These are phyloP conservation scores for Sylvilagus floridanus DNA, from an alignment of 2,797 vertebrate species.

Conservation along the genomic window DNA sequence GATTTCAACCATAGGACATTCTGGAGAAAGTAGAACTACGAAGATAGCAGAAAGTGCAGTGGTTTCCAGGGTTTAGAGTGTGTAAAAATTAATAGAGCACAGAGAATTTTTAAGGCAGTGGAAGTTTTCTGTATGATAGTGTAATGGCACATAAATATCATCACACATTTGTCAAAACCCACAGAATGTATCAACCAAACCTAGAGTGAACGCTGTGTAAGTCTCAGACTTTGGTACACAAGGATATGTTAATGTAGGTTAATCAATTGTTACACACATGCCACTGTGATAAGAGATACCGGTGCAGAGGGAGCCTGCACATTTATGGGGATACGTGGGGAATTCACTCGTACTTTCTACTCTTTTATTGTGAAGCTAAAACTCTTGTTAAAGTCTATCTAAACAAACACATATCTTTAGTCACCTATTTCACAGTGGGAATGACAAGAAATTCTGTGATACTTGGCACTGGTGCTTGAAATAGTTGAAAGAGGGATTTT, in stretches of 20 bases:
- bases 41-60: not conserved
- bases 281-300: no score
- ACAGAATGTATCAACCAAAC: not conserved
- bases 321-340: no score
- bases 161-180: not conserved
- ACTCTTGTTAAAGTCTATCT: not conserved
- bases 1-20: not conserved
- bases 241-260: no score
- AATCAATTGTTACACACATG: no score
- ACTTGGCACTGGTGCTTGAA: not conserved
- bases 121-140: not conserved
- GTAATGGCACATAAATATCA: not conserved
- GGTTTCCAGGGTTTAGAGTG: not conserved
- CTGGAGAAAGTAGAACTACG: not conserved
- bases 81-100: not conserved
- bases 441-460: not conserved
- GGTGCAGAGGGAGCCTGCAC: not conserved
- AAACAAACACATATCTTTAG: not conserved
- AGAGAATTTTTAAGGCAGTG: not conserved
- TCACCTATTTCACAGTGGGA: not conserved
- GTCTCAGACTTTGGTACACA: not conserved
- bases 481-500: not conserved
- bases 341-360: not conserved
- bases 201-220: not conserved
- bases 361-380: not conserved